Evolutionary conservation across 2,888 invertebrate genomes (phyloP).

Genomic region (Hyles lineata): DNA sequence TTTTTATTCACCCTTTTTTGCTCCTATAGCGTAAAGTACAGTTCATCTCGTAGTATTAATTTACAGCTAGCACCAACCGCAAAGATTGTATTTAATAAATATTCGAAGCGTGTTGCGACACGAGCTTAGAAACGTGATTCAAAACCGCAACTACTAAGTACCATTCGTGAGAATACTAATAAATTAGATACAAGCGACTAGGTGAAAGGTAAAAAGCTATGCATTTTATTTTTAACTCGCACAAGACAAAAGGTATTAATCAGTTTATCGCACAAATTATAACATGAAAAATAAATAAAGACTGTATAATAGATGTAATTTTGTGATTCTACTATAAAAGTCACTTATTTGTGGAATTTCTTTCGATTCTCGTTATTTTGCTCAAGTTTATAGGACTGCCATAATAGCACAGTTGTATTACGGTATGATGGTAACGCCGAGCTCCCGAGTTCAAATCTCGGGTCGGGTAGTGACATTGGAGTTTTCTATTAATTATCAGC

Average conservation of each 20-base stretch:
- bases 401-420: no score
- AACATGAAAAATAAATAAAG: not conserved
- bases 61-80: conserved; percentile 8
- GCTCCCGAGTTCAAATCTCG: no score
- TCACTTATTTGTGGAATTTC: no score
- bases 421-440: no score
- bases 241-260: not conserved
- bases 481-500: no score
- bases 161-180: not conserved
- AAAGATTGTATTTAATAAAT: conserved; percentile 13
- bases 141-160: not conserved
- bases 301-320: not conserved
- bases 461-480: no score
- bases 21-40: not conserved
- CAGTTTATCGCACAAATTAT: not conserved
- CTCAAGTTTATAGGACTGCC: no score
- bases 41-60: not conserved
- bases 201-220: not conserved
- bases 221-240: not conserved
- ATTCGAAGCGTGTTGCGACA: conserved; percentile 31
- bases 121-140: conserved; percentile 11
- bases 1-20: no score
- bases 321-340: no score
- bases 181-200: not conserved
- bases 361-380: no score